Conservation (phyloP, 2,113 vertebrate genomes). For the Mobula birostris region DNA sequence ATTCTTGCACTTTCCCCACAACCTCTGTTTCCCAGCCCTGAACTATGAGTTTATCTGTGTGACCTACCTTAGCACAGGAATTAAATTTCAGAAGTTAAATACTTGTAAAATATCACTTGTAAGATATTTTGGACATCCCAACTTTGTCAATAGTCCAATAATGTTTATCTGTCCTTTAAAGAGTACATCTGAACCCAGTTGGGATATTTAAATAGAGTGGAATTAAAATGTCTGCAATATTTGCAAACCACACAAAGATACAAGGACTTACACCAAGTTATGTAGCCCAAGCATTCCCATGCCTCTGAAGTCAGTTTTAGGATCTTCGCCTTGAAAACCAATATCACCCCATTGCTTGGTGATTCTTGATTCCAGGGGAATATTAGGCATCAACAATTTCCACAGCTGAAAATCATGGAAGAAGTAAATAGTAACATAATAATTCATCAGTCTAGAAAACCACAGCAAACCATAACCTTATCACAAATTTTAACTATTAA, state of each 20-base stretch:
- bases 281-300: slow-evolving; percentile 90
- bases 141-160: too few relatives aligned
- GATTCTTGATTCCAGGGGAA: slow-evolving; percentile 76
- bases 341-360: slow-evolving; percentile 96
- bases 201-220: background rate
- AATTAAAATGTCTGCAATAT: background rate
- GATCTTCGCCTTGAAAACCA: slow-evolving; percentile 96
- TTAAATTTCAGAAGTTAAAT: too few relatives aligned
- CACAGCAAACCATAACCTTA: background rate
- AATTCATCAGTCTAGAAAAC: background rate
- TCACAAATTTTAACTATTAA: slow-evolving; percentile 31
- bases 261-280: slow-evolving; percentile 83
- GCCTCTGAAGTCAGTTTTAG: slow-evolving; percentile 97
- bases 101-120: too few relatives aligned
- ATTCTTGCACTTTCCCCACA: too few relatives aligned
- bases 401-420: slow-evolving; percentile 69
- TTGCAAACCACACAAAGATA: background rate
- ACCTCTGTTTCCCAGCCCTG: too few relatives aligned
- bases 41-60: too few relatives aligned
- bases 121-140: too few relatives aligned
- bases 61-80: too few relatives aligned
- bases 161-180: background rate
- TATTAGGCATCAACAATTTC: slow-evolving; percentile 82
- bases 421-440: background rate
- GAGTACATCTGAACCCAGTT: background rate